Conservation (phyloP, 2,113 vertebrate species). For the Eira barbara region DNA sequence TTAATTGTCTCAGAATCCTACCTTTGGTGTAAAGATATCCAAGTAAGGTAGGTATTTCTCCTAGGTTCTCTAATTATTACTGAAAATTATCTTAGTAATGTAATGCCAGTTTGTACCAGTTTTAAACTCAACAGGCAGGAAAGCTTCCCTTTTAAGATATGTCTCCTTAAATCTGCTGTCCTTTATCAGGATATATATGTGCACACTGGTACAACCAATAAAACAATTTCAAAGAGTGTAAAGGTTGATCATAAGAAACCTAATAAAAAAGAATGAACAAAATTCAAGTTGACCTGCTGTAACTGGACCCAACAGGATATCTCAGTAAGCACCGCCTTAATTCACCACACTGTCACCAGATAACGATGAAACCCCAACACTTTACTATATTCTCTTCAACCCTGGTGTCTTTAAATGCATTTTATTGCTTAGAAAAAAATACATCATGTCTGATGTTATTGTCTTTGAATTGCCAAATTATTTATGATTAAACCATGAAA, state of each 20-base stretch:
- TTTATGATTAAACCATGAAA: slow-evolving; percentile 31
- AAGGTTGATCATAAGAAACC: neutral
- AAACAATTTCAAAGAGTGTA: neutral
- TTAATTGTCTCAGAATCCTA: neutral
- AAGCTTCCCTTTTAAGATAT: neutral
- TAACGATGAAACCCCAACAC: neutral
- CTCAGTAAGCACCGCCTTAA: neutral
- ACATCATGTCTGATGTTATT: neutral
- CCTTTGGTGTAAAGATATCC: neutral
- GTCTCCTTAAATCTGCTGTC: neutral
- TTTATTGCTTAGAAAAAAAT: slow-evolving; percentile 5
- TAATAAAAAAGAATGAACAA: neutral
- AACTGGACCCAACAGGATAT: neutral
- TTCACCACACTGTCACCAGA: neutral
- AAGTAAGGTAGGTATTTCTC: neutral
- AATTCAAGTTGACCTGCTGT: neutral
- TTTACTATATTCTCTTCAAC: neutral
- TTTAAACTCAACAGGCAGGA: neutral
- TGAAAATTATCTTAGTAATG: neutral
- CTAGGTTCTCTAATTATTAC: neutral
- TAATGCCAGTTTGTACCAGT: neutral
- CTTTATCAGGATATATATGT: neutral
- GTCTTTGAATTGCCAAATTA: slow-evolving; percentile 38
- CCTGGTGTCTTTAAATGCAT: neutral
- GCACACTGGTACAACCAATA: neutral